Evolutionary conservation across 2,888 invertebrate genomes (phyloP).

Genomic region (Bembecia ichneumoniformis): DNA sequence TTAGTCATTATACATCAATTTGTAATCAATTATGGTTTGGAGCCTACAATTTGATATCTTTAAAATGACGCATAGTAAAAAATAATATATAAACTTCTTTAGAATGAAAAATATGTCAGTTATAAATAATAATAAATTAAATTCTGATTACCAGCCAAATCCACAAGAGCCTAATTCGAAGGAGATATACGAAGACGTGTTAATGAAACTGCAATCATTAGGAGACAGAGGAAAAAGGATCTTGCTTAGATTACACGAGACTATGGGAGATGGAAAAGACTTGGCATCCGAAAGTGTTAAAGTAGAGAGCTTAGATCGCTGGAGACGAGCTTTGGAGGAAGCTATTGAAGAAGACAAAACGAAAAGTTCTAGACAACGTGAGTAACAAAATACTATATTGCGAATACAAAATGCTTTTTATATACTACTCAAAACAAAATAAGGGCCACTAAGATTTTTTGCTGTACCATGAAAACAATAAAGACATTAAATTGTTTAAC

Average conservation of each 20-base stretch:
- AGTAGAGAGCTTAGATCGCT: conserved; percentile 20
- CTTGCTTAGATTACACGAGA: conserved; percentile 65
- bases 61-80: too few relatives aligned
- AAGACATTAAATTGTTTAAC: too few relatives aligned
- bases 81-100: too few relatives aligned
- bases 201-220: conserved; percentile 68
- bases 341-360: conserved; percentile 61
- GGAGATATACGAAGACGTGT: conserved; percentile 74
- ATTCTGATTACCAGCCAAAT: background rate
- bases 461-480: too few relatives aligned
- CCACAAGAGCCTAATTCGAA: conserved; percentile 33
- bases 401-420: too few relatives aligned
- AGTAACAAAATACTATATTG: conserved; percentile 12
- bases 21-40: too few relatives aligned
- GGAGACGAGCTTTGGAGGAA: conserved; percentile 49
- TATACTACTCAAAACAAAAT: too few relatives aligned
- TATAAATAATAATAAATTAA: too few relatives aligned
- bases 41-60: too few relatives aligned
- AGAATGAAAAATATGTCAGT: too few relatives aligned
- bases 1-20: too few relatives aligned
- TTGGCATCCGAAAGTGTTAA: background rate
- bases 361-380: conserved; percentile 38
- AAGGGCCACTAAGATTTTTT: too few relatives aligned
- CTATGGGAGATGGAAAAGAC: conserved; percentile 27
- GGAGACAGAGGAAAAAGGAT: conserved; percentile 73